Percentiles rank a stretch among this genome's conserved stretches.
Conservation (phyloP, 2,113 vertebrate genomes). For the Myrmophylax atrothorax region DNA sequence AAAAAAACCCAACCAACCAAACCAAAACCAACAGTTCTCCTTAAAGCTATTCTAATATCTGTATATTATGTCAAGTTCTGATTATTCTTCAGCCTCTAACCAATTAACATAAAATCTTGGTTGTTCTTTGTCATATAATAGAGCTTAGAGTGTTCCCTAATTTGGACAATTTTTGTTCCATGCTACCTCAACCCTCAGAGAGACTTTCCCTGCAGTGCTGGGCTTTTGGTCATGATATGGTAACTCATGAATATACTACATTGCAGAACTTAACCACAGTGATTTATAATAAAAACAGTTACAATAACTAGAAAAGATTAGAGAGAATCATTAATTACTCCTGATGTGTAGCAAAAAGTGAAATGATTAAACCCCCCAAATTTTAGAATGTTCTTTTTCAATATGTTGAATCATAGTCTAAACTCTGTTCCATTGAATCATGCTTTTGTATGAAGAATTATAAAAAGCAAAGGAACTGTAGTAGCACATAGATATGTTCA, state of each 20-base stretch:
- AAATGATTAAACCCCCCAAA: background rate
- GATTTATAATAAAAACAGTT: constrained; percentile 1
- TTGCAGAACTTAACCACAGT: background rate
- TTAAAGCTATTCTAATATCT: background rate
- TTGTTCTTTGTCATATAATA: background rate
- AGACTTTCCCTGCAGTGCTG: background rate
- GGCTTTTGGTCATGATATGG: background rate
- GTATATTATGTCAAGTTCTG: background rate
- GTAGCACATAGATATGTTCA: background rate
- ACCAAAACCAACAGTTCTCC: background rate
- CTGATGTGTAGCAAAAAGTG: background rate
- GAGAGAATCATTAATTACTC: background rate
- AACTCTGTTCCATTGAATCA: background rate
- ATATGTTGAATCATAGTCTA: background rate
- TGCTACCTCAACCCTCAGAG: background rate
- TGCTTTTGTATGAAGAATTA: background rate
- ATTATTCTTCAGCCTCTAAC: background rate
- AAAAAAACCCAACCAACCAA: background rate
- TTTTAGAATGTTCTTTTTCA: background rate
- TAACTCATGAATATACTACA: background rate
- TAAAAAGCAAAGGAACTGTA: background rate
- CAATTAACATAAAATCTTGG: background rate
- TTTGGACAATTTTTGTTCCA: background rate
- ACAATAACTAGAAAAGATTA: background rate
- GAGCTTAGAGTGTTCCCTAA: background rate